Conservation (phyloP, 1,140 invertebrate species). For the Chymomyza costata region DNA sequence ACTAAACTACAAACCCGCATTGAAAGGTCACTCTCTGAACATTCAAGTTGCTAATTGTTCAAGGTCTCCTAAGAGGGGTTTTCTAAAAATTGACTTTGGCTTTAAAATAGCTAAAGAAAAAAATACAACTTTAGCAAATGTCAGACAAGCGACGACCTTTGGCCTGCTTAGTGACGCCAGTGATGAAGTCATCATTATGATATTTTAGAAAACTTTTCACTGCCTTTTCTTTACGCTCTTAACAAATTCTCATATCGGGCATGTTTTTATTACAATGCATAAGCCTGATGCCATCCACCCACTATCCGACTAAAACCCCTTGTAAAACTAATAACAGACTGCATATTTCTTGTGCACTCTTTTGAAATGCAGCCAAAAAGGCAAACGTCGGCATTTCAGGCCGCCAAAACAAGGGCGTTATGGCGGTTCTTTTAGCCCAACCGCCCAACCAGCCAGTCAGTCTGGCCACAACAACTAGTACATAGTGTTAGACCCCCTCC, state of each 20-base stretch:
- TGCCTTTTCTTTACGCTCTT: neutral
- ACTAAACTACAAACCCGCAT: no score
- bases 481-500: slow-evolving; percentile 10
- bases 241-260: slow-evolving; percentile 27
- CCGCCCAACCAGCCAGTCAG: slow-evolving; percentile 5
- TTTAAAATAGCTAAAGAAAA: slow-evolving; percentile 4
- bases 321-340: slow-evolving; percentile 16
- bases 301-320: neutral
- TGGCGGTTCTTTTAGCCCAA: neutral
- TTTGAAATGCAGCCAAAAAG: slow-evolving; percentile 31
- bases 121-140: slow-evolving; percentile 8
- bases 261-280: neutral
- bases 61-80: no score
- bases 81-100: no score
- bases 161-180: slow-evolving; percentile 26
- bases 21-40: no score
- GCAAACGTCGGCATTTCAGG: slow-evolving; percentile 1
- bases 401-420: neutral
- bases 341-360: slow-evolving; percentile 10
- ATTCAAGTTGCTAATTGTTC: no score
- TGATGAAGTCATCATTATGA: slow-evolving; percentile 52
- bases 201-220: slow-evolving; percentile 13
- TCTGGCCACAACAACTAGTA: slow-evolving; percentile 16
- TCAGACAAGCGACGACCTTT: slow-evolving; percentile 26
- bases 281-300: neutral